These are phyloP conservation scores for Typhlichthys subterraneus DNA, from an alignment of 2,797 vertebrate genomes.

Conservation along the genomic window DNA sequence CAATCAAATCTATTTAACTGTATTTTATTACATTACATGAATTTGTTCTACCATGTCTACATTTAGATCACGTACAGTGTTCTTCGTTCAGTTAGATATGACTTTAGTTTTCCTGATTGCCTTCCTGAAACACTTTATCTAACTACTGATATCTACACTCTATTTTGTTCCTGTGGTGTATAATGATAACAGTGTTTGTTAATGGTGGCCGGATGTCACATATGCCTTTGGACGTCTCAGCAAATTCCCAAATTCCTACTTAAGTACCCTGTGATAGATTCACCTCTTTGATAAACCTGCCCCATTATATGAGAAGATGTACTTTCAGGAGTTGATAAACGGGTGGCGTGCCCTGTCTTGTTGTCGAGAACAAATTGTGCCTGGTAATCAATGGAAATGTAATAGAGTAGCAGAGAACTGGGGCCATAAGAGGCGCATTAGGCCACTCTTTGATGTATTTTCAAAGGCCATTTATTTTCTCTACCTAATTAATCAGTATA, in stretches of 20 bases:
- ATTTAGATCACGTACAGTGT: not conserved
- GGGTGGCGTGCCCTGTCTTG: constrained; percentile 32
- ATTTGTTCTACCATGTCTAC: not conserved
- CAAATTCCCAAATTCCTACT: constrained; percentile 20
- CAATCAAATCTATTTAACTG: not conserved
- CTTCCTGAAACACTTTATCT: too few relatives aligned
- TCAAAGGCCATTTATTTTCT: constrained; percentile 57
- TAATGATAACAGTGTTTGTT: not conserved
- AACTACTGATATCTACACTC: not conserved
- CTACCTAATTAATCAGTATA: constrained; percentile 63
- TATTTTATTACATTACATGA: constrained; percentile 5
- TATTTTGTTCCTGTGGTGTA: not conserved
- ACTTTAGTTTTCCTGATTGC: too few relatives aligned
- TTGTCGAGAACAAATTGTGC: constrained; percentile 61
- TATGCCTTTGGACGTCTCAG: not conserved
- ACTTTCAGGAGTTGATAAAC: constrained; percentile 41
- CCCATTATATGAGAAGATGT: constrained; percentile 29
- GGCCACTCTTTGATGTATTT: constrained; percentile 70
- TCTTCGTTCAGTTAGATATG: too few relatives aligned
- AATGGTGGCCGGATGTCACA: not conserved
- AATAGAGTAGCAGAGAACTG: constrained; percentile 58
- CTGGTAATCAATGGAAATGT: constrained; percentile 68
- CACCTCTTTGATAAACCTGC: constrained; percentile 25
- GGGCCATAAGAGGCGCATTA: constrained; percentile 50
- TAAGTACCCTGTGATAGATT: constrained; percentile 34